These are phyloP conservation scores for Aphis gossypii DNA, from an alignment of 1,140 invertebrate species.

Conservation along the genomic window DNA sequence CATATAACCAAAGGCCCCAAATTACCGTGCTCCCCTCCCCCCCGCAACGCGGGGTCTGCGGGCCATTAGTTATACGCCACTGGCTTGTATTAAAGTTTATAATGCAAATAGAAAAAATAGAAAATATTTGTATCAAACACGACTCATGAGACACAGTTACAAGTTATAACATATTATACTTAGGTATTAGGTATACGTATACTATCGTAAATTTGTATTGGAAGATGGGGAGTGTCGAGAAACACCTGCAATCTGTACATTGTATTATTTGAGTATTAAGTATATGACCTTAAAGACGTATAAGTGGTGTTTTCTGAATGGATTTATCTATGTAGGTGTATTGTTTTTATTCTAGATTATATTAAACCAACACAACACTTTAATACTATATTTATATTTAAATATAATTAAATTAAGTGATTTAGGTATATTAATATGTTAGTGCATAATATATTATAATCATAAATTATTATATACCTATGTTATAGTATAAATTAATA, in stretches of 20 bases:
- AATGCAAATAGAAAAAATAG: not conserved
- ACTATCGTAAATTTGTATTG: not conserved
- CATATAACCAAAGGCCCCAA: no score
- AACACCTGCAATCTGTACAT: not conserved
- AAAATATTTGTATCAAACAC: not conserved
- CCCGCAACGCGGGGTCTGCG: no score
- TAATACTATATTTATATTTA: not conserved
- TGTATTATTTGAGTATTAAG: not conserved
- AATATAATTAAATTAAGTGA: not conserved
- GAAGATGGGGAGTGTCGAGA: not conserved
- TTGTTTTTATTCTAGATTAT: not conserved
- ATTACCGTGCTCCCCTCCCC: no score
- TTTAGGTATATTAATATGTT: not conserved
- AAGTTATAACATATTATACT: not conserved
- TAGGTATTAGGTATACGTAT: not conserved
- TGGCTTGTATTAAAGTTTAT: not conserved
- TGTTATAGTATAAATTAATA: not conserved
- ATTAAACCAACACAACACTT: not conserved
- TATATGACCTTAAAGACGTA: not conserved
- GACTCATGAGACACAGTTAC: not conserved
- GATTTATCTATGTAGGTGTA: not conserved
- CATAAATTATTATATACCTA: not conserved
- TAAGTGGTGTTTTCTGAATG: not conserved
- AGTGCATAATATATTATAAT: not conserved
- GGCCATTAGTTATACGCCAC: no score